Conservation (phyloP, 1,140 invertebrate species). For the Aethina tumida region DNA sequence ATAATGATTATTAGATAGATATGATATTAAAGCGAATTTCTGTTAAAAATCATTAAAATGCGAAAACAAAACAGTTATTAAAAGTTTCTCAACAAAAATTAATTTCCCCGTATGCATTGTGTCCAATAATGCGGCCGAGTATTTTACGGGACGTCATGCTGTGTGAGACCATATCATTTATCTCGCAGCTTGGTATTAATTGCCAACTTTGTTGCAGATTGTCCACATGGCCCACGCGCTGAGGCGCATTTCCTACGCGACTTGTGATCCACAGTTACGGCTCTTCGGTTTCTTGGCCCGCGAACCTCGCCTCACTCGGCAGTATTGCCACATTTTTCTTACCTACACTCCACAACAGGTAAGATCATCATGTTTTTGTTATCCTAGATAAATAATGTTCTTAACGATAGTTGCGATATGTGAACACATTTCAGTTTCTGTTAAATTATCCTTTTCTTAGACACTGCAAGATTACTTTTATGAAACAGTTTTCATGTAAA, state of each 20-base stretch:
- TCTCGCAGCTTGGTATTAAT: slow-evolving; percentile 7
- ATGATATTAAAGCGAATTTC: no score
- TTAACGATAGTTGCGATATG: no score
- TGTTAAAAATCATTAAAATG: no score
- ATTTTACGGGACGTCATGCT: slow-evolving; percentile 4
- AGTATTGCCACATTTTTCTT: slow-evolving; percentile 77
- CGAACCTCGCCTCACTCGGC: slow-evolving; percentile 63
- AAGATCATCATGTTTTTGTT: no score
- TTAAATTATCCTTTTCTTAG: no score
- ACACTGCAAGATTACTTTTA: no score
- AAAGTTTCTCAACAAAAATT: background rate
- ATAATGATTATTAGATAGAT: no score
- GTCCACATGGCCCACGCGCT: slow-evolving; percentile 80
- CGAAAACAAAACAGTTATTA: no score
- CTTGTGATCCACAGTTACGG: slow-evolving; percentile 68
- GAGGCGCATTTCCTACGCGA: slow-evolving; percentile 77
- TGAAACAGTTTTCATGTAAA: no score
- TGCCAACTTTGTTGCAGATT: slow-evolving; percentile 47
- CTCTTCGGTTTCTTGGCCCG: slow-evolving; percentile 78
- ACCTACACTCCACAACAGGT: slow-evolving; percentile 70
- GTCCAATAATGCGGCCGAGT: slow-evolving; percentile 5
- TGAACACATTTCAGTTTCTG: no score
- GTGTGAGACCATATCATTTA: slow-evolving; percentile 1
- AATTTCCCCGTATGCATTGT: slow-evolving; percentile 5
- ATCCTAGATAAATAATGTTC: no score